phyloP scores from a whole-genome alignment of 92 coral and sea anemone species.

The Epizoanthus stellaris region DNA sequence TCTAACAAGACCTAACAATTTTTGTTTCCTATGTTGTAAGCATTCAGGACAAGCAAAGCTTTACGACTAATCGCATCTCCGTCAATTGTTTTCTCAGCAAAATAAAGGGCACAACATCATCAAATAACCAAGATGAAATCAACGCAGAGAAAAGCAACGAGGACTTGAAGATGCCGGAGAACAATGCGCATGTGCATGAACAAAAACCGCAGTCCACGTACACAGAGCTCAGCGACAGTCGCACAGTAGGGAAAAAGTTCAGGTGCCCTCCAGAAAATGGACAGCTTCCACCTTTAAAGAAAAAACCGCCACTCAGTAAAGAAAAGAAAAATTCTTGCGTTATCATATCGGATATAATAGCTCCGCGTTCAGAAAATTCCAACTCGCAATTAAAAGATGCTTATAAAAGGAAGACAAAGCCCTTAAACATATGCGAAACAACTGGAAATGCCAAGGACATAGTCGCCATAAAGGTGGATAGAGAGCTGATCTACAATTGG shows the following conservation, averaged over 20 bases:
- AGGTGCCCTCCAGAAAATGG: neutral
- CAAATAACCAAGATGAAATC: neutral
- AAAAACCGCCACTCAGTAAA: neutral
- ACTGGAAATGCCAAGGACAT: neutral
- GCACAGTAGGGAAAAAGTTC: neutral
- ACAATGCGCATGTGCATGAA: neutral
- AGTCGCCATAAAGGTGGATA: neutral
- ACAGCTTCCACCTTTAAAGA: neutral
- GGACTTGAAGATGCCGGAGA: neutral
- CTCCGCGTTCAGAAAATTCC: too few relatives aligned
- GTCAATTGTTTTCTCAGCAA: neutral
- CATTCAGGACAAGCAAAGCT: too few relatives aligned
- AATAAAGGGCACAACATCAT: neutral
- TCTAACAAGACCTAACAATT: too few relatives aligned
- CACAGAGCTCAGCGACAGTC: neutral
- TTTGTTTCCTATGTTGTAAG: too few relatives aligned
- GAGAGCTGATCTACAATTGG: constrained; percentile 5
- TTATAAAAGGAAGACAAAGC: too few relatives aligned
- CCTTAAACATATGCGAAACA: neutral
- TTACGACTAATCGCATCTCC: neutral
- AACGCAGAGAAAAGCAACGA: neutral
- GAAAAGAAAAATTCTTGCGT: neutral
- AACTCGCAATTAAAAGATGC: neutral
- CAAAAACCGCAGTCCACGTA: neutral
- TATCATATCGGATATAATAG: neutral